Evolutionary conservation across 2,888 invertebrate genomes (phyloP), one percentile per base, ranked within the genome.

Genomic region (Lymantria monacha): DNA sequence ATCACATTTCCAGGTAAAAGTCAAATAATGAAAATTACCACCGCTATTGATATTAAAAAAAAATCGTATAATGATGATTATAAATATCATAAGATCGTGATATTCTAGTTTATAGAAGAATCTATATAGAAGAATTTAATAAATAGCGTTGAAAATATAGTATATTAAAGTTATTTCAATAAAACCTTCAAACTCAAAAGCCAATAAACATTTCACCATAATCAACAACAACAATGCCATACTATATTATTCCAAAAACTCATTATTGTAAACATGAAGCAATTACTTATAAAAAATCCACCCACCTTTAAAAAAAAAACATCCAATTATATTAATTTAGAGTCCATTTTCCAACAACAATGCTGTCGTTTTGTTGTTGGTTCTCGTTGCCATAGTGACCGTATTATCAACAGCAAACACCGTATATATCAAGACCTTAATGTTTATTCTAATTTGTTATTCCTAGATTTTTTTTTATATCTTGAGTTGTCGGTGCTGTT

Each of bases 301-400:
- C 15, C 15, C 9, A 7, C 15, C 0, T 2, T 22, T 8, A 22
- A 52, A 49, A 12, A 46, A 7, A 57, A 57, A 66, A 5, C 3
- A 22, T 7, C 44, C n/a, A 59, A 42, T 14, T 0, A 0, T 15
- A 2, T 10, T 0, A 0, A 1, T 0, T 22, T 54, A 67, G 48
- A 50, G 65, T 47, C 15, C n/a, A 52, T 56, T 59, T 48, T 59
- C 8, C 30, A 22, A 10, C 40, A 54, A 30, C 37, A 8, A 30
- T 31, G 37, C n/a, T 43, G 43, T 42, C 1, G 36, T 56, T 56
- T 61, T 69, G 84, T 83, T 81, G 78, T 67, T 63, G 66, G 53
- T 12, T 30, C 1, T 22, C 11, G 85, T 83, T 70, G 57, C 76
- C 53, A 80, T 79, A 70, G 76, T 37, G 56, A 79, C 82, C 53